Base-by-base conservation (phyloP, 2,113 vertebrate genomes). In the Raja brachyura region DNA sequence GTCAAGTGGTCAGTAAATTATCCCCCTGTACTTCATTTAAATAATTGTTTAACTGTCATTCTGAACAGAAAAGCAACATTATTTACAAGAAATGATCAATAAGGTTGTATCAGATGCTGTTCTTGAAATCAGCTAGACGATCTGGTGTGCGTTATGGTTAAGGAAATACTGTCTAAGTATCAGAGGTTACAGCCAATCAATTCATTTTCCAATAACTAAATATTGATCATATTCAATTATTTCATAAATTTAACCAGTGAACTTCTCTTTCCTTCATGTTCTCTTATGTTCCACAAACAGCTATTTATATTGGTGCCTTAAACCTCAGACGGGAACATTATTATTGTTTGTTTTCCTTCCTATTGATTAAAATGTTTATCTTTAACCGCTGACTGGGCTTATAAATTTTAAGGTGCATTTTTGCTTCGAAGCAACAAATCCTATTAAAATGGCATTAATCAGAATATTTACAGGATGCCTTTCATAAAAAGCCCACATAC, bases 21-120 rank as follows among this genome's bases (percentile, higher is more conserved):
- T 88, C 88, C 68, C 39, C 68, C 88, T 70, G 31, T 74, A 20
- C 66, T 28, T 92, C 90, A 92, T 92, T 92, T 92, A 92, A 92
- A 92, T 92, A 92, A 92, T 92, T 92, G 90, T 92, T 92, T 54
- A 92, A 25, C 90, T 74, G 66, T 92, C 66, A 92, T 92, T 92
- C 66, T 92, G 90, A 73, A 74, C 39, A 48, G 70, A 92, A 92
- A 73, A 70, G 90, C 90, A 92, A 92, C 73, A 92, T 92, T 73
- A 92, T 92, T 92, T 92, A 92, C 68, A 92, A 92, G 90, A 73
- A 73, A 22, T 73, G 90, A 92, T 92, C 90, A 92, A 92, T 92
- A 92, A 92, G 33, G 20, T 92, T 92, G 31, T 63, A 92, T 92
- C 90, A 73, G 66, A 92, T 73, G 33, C 39, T 92, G 66, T 70